Evolutionary conservation across 2,888 invertebrate genomes (phyloP), one percentile per base, ranked within the genome.

Genomic region (Notodonta dromedarius): DNA sequence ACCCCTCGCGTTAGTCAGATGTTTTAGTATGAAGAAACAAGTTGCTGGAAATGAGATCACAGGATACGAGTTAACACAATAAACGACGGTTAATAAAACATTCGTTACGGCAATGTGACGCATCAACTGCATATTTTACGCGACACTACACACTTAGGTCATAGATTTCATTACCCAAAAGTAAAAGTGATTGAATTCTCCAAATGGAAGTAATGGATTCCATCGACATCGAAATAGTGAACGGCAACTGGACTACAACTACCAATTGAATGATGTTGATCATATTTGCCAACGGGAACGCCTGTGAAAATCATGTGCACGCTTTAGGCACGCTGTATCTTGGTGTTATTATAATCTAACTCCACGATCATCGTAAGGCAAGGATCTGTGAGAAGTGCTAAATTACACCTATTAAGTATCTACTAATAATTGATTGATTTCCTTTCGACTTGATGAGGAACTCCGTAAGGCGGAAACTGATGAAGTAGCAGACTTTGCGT

Each of bases 201-300:
- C 85, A 89, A 57, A 96, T 84, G 16, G 96, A 95, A 39, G 94
- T 91, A 62, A 91, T 83, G 9, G 94, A 89, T 84, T 96, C 96
- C 62, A 95, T 95, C 24, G 90, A 82, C 63, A 90, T 79, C 9
- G 94, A 83, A 56, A 96, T 83, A 53, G 91, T 94, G 78, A 85
- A 77, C 61, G 94, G 96, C 80, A 94, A 90, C 72, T 89, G 86
- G 73, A 94, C 93, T 61, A 95, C 94, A 86, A 96, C 86, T 40
- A 94, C 81, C 48, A 91, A 79, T 88, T 96, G 96, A 46, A 97
- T 93, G n/a, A 95, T 94, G 88, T 97, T 97, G 84, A 95, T 96
- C 86, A 96, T 95, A 85, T 96, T 96, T 7, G 97, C 96, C 88
- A 96, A 93, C 60, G 96, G 96, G 89, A 97, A 97, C 52, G 96